Percentiles rank a stretch among this genome's conserved stretches.
phyloP scores from a whole-genome alignment of 2,113 vertebrate species.

The Poeciliopsis occidentalis region DNA sequence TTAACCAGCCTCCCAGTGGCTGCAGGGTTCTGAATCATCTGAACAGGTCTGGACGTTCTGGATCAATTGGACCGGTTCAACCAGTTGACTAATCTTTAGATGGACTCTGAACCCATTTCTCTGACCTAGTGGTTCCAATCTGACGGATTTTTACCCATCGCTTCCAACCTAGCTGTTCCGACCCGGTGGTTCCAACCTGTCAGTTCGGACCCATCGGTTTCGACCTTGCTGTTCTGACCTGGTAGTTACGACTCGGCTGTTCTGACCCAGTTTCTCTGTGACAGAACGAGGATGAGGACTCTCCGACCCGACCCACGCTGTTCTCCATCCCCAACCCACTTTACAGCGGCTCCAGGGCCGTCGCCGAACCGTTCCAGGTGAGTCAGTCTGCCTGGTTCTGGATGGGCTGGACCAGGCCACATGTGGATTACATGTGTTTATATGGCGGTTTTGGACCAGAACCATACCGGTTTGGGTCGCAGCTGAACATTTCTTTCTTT shows the following conservation, averaged over 20 bases:
- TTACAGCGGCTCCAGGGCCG: slow-evolving; percentile 79
- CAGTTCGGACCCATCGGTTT: no score
- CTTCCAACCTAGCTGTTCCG: no score
- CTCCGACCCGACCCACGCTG: slow-evolving; percentile 76
- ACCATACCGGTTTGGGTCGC: no score
- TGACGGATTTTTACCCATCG: no score
- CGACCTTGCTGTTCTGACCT: no score
- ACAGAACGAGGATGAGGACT: slow-evolving; percentile 81
- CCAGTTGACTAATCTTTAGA: no score
- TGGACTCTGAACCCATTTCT: background rate
- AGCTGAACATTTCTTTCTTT: background rate
- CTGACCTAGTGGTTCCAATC: background rate
- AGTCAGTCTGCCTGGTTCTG: slow-evolving; percentile 30
- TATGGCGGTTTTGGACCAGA: background rate
- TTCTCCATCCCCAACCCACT: slow-evolving; percentile 89
- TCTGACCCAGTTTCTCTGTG: slow-evolving; percentile 7
- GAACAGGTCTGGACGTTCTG: background rate
- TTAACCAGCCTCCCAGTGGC: no score
- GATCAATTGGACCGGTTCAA: no score
- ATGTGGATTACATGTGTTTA: no score
- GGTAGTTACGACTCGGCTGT: background rate
- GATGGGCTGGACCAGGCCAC: background rate
- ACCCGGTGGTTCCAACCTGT: no score
- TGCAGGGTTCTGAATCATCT: background rate
- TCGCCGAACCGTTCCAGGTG: slow-evolving; percentile 84